Evolutionary conservation across 2,888 invertebrate genomes (phyloP), one percentile per base, ranked within the genome.

Genomic region (Norana najaformis): DNA sequence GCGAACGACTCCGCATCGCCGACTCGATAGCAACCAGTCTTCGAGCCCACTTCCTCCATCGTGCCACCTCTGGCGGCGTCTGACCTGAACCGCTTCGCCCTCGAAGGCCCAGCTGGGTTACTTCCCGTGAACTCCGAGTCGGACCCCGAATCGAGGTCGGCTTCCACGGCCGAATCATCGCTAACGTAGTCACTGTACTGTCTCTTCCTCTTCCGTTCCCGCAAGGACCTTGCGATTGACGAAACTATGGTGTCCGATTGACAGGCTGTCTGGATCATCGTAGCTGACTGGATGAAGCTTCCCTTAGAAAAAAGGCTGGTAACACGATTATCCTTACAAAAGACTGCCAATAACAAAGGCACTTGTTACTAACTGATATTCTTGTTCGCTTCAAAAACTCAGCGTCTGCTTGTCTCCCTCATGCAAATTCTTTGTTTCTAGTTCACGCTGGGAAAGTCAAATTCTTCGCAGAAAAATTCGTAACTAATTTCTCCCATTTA

Each of bases 141-240:
- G 20, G 85, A 85, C 14, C 85, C 85, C 36, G 85, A 85, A 37
- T 85, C 85, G 85, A 85, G 35, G 36, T 85, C 85, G 18, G 37
- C 85, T 8, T 85, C 85, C 5, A 85, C 85, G 20, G 85, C 85
- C 36, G 85, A 85, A 37, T 85, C 85, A 20, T 85, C 85, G 36
- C 85, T 85, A 35, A 36, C 35, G 16, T 36, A 85, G 36, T 85
- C 85, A 8, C 85, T 85, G 36, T 85, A 35, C 20, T 20, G 34
- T 35, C 85, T 16, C 85, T 85, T 85, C 23, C 85, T 4, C 18
- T 14, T 85, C 36, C 85, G 4, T 37, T 85, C 36, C 85, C 85
- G 34, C 85, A 85, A 85, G 20, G 85, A 85, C 36, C 37, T 37
- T 23, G 36, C 36, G 36, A 37, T 36, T 0, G 37, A 85, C 23